These are phyloP conservation scores for Luffia ferchaultella DNA, from an alignment of 2,888 invertebrate species.

Conservation along the genomic window DNA sequence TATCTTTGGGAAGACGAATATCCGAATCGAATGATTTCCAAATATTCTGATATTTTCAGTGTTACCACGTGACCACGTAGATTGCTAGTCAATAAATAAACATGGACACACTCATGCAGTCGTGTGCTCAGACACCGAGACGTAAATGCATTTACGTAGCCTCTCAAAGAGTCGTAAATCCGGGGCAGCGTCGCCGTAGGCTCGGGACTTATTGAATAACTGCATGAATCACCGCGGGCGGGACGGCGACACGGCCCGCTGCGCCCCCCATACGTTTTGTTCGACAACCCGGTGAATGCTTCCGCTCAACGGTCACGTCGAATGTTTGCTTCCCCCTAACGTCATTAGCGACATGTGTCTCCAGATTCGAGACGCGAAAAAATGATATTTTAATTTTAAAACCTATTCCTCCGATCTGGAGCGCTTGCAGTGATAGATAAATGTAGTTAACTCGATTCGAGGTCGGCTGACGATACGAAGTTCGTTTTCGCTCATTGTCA, in stretches of 20 bases:
- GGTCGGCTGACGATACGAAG: neutral
- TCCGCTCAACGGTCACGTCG: constrained; percentile 27
- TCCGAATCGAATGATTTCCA: too few species aligned
- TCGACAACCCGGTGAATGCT: constrained; percentile 22
- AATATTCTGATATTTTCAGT: too few species aligned
- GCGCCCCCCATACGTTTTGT: constrained; percentile 44
- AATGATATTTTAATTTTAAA: neutral
- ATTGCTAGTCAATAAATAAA: too few species aligned
- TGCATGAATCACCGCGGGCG: constrained; percentile 38
- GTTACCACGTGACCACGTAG: too few species aligned
- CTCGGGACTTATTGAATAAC: constrained; percentile 47
- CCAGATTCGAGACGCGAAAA: neutral
- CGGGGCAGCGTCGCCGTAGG: constrained; percentile 25
- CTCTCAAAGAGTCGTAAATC: constrained; percentile 32
- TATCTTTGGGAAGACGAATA: too few species aligned
- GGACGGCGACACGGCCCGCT: constrained; percentile 28
- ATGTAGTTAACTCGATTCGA: too few species aligned
- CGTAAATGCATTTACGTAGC: constrained; percentile 3
- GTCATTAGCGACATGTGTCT: constrained; percentile 39
- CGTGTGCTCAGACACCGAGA: neutral
- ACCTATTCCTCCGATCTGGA: too few species aligned
- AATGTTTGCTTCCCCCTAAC: constrained; percentile 24
- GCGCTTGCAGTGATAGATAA: too few species aligned
- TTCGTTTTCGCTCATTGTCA: neutral
- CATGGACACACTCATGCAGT: too few species aligned